Percentiles rank a stretch among this genome's conserved stretches.
Evolutionary conservation across 2,888 invertebrate genomes (phyloP).

Genomic region (Cerastoderma edule): DNA sequence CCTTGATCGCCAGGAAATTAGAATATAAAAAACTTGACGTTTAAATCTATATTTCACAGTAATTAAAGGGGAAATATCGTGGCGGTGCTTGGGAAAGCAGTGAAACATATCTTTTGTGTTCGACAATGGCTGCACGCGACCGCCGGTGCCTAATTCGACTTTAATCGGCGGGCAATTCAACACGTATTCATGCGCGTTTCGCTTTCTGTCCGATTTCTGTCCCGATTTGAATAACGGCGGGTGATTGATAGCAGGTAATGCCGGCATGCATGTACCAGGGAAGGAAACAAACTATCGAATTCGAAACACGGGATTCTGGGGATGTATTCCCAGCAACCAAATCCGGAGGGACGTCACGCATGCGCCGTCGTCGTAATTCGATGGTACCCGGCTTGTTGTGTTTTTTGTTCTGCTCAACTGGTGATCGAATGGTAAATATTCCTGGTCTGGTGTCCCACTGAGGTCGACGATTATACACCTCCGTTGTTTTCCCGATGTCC

Average conservation of each 20-base stretch:
- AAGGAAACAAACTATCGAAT: conserved; percentile 26
- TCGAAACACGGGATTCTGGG: neutral
- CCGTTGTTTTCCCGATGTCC: too few relatives aligned
- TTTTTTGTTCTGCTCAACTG: too few relatives aligned
- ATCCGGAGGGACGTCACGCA: conserved; percentile 3
- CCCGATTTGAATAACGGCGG: conserved; percentile 2
- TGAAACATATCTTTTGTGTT: conserved; percentile 19
- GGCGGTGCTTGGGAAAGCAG: conserved; percentile 15
- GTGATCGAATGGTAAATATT: too few relatives aligned
- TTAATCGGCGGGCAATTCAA: conserved; percentile 50
- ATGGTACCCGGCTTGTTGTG: conserved; percentile 6
- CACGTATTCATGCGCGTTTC: conserved; percentile 32
- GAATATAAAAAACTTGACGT: conserved; percentile 48
- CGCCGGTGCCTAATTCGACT: conserved; percentile 38
- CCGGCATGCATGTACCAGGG: conserved; percentile 8
- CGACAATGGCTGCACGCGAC: conserved; percentile 11
- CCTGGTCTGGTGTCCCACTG: too few relatives aligned
- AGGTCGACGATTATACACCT: too few relatives aligned
- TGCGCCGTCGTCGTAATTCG: conserved; percentile 3
- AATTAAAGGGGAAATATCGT: conserved; percentile 35
- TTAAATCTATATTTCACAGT: conserved; percentile 56
- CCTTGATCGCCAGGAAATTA: conserved; percentile 47
- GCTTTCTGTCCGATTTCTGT: conserved; percentile 15
- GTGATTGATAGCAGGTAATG: conserved; percentile 11
- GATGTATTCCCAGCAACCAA: too few relatives aligned